A percentile compares a stretch with the other conserved stretches of the same genome.
These are phyloP conservation scores for Acronicta alni DNA, from an alignment of 2,888 invertebrate genomes.

Conservation along the genomic window DNA sequence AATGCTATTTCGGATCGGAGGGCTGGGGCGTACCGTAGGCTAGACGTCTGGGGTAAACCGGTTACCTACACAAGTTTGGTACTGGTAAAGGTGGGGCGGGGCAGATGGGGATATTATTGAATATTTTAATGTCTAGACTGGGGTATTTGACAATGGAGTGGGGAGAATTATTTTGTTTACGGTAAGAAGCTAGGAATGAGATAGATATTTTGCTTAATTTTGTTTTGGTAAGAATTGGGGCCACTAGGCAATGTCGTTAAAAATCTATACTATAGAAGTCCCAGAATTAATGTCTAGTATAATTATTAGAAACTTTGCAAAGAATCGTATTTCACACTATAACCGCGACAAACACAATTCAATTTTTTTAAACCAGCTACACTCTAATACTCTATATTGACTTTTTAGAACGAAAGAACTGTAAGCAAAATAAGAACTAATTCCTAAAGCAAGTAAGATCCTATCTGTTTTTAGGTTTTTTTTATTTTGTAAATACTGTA, in stretches of 20 bases:
- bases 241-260: no score
- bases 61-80: conserved; percentile 32
- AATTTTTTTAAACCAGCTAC: no score
- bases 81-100: conserved; percentile 13
- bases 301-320: not conserved
- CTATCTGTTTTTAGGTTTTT: no score
- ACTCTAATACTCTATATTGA: no score
- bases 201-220: no score
- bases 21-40: conserved; percentile 26
- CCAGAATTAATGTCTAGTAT: not conserved
- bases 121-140: conserved; percentile 36
- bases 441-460: no score
- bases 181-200: no score
- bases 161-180: no score
- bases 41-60: conserved; percentile 44
- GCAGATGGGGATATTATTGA: conserved; percentile 26
- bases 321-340: not conserved
- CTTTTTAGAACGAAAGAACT: no score
- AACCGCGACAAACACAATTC: not conserved
- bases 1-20: conserved; percentile 39
- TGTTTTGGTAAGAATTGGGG: not conserved
- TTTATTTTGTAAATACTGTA: not conserved
- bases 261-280: conserved; percentile 12
- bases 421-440: no score
- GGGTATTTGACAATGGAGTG: conserved; percentile 1